Percentiles rank a stretch among this genome's conserved stretches.
Evolutionary conservation across 2,888 invertebrate genomes (phyloP).

Genomic region (Biston betularia): DNA sequence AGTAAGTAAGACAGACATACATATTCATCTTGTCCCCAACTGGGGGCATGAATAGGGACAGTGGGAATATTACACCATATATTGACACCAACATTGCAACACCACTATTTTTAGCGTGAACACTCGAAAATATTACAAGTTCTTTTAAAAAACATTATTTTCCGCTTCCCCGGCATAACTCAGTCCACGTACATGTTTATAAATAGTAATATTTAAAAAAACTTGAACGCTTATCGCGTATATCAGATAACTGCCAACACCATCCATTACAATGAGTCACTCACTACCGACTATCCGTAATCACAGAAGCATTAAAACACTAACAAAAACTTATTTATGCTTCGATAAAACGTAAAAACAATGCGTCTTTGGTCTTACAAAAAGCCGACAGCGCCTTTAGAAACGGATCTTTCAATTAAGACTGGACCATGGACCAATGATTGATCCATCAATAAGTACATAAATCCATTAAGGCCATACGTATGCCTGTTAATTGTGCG

Average conservation of each 20-base stretch:
- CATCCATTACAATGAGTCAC: constrained; percentile 11
- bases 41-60: too few relatives aligned
- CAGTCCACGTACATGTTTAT: too few relatives aligned
- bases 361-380: constrained; percentile 39
- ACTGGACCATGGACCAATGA: constrained; percentile 70
- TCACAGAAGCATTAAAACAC: constrained; percentile 36
- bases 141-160: too few relatives aligned
- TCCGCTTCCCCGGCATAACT: too few relatives aligned
- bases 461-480: constrained; percentile 83
- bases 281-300: constrained; percentile 14
- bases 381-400: constrained; percentile 45
- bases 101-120: too few relatives aligned
- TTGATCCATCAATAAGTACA: constrained; percentile 84
- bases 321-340: constrained; percentile 31
- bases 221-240: constrained; percentile 1
- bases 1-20: too few relatives aligned
- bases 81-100: too few relatives aligned
- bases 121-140: too few relatives aligned
- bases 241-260: constrained; percentile 6
- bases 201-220: background rate
- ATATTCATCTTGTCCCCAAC: too few relatives aligned
- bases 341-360: constrained; percentile 32
- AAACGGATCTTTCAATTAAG: constrained; percentile 79
- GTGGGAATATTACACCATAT: too few relatives aligned
- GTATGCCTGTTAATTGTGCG: constrained; percentile 77